These are phyloP conservation scores for Poeciliopsis prolifica DNA, from an alignment of 2,113 vertebrate genomes.

Conservation along the genomic window DNA sequence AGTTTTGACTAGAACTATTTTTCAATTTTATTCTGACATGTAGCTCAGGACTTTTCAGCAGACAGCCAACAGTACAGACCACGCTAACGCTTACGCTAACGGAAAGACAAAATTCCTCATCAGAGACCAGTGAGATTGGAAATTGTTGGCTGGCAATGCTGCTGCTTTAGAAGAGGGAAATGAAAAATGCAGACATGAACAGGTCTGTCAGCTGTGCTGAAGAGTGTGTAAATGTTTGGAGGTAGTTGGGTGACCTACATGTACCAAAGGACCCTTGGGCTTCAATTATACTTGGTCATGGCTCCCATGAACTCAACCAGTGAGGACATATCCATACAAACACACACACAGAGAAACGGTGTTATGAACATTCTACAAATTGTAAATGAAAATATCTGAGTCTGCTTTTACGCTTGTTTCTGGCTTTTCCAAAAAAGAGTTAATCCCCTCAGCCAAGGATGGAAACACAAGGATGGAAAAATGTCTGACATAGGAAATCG, in stretches of 20 bases:
- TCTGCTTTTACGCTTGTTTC: too few species aligned
- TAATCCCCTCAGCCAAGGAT: too few species aligned
- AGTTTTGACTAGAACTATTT: too few species aligned
- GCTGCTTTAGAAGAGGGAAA: neutral
- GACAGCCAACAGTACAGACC: too few species aligned
- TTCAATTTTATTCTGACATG: too few species aligned
- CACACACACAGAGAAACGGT: constrained; percentile 10
- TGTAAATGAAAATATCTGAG: too few species aligned
- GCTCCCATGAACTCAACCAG: constrained; percentile 32
- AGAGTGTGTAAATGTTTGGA: constrained; percentile 15
- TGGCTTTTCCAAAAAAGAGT: too few species aligned
- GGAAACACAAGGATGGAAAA: too few species aligned
- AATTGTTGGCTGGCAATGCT: neutral
- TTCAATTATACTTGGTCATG: constrained; percentile 43
- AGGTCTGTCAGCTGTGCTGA: neutral
- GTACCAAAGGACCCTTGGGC: constrained; percentile 50
- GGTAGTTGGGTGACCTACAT: constrained; percentile 53
- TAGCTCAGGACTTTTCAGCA: too few species aligned
- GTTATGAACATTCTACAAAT: constrained; percentile 1
- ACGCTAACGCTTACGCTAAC: too few species aligned
- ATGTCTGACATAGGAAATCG: too few species aligned
- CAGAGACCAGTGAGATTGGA: neutral
- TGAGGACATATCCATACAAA: constrained; percentile 6
- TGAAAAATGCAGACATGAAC: neutral
- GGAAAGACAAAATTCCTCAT: neutral